These are phyloP conservation scores for Sphaeridia pumilis DNA, from an alignment of 2,888 invertebrate species.

Conservation along the genomic window DNA sequence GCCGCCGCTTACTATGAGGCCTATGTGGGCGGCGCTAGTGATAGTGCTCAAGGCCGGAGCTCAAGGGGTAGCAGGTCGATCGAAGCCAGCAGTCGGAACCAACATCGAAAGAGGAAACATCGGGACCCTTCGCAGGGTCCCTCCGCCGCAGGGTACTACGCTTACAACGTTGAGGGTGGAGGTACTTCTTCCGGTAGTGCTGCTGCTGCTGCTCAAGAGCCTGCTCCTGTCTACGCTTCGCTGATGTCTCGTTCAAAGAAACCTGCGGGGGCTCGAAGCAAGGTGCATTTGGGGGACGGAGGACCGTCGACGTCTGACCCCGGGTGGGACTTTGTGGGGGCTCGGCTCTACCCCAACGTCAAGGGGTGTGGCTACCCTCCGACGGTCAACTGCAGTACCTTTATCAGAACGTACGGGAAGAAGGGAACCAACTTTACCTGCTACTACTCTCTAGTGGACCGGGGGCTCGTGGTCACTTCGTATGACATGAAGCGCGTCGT, in stretches of 20 bases:
- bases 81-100: too few species aligned
- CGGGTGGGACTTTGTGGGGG: slow-evolving; percentile 41
- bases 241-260: slow-evolving; percentile 9
- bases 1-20: slow-evolving; percentile 74
- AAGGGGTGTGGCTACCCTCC: slow-evolving; percentile 88
- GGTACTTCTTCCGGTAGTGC: too few species aligned
- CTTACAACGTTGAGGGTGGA: slow-evolving; percentile 9
- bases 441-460: slow-evolving; percentile 77
- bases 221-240: slow-evolving; percentile 9
- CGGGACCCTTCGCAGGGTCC: too few species aligned
- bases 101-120: too few species aligned
- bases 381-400: slow-evolving; percentile 74
- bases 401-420: slow-evolving; percentile 61
- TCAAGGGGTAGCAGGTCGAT: too few species aligned
- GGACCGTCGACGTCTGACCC: not conserved
- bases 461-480: slow-evolving; percentile 72
- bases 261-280: slow-evolving; percentile 5
- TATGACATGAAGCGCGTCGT: slow-evolving; percentile 77
- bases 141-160: too few species aligned
- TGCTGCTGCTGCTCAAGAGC: too few species aligned
- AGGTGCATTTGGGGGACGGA: not conserved
- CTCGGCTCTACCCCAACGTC: slow-evolving; percentile 74
- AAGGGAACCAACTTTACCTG: slow-evolving; percentile 75
- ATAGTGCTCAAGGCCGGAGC: too few species aligned
- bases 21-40: slow-evolving; percentile 68